A percentile compares a stretch with the other conserved stretches of the same genome.
Evolutionary conservation across 2,797 vertebrate genomes (phyloP).

Genomic region (Hippocampus kuda): DNA sequence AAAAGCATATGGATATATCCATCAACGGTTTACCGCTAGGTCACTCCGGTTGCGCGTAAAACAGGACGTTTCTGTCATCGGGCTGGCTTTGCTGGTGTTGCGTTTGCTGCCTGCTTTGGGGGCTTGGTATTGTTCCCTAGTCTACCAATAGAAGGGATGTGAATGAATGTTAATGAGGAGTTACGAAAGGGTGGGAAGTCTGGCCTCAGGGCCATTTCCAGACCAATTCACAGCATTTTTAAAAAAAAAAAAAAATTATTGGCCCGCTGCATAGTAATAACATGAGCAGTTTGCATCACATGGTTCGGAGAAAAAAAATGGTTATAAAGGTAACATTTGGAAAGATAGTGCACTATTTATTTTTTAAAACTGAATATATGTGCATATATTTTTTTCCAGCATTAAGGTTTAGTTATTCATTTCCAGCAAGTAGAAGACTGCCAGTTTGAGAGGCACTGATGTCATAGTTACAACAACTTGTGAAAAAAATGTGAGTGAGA

Average conservation of each 20-base stretch:
- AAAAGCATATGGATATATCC: conserved; percentile 39
- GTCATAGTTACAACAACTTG: background rate
- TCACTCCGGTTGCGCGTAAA: conserved; percentile 16
- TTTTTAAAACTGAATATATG: too few species aligned
- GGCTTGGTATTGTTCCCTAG: conserved; percentile 13
- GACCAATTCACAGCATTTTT: background rate
- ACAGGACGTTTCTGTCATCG: conserved; percentile 34
- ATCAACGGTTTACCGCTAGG: conserved; percentile 24
- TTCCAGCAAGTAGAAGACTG: too few species aligned
- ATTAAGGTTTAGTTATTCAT: background rate
- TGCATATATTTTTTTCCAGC: background rate
- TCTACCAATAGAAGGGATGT: conserved; percentile 18
- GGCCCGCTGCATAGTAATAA: background rate
- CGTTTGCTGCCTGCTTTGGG: conserved; percentile 15
- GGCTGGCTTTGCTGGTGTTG: conserved; percentile 8
- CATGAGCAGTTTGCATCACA: background rate
- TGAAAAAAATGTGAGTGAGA: background rate
- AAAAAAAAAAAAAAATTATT: too few species aligned
- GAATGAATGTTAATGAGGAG: conserved; percentile 31
- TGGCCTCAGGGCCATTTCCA: background rate
- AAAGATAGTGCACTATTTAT: too few species aligned
- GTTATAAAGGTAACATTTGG: too few species aligned
- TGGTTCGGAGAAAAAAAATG: background rate
- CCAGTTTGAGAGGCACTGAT: background rate
- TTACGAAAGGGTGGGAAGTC: conserved; percentile 10